A percentile compares a stretch with the other conserved stretches of the same genome.
phyloP scores from a whole-genome alignment of 2,797 vertebrate species.

The Acrossocheilus wenchowensis region DNA sequence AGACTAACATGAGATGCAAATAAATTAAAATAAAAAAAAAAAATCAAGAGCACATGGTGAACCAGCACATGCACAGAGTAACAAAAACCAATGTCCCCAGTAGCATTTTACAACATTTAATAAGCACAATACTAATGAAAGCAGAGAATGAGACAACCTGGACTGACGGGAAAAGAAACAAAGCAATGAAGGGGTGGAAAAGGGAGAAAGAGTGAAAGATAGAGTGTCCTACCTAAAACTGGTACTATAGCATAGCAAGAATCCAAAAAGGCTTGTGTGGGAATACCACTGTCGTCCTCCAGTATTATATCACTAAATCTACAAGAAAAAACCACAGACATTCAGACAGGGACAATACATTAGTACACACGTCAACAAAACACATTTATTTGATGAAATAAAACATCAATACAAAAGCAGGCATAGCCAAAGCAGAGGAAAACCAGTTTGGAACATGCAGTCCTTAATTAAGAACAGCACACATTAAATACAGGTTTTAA shows the following conservation, averaged over 20 bases:
- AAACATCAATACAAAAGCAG: slow-evolving; percentile 68
- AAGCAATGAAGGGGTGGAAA: slow-evolving; percentile 14
- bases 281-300: slow-evolving; percentile 93
- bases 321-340: slow-evolving; percentile 76
- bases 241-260: slow-evolving; percentile 99
- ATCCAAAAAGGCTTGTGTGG: slow-evolving; percentile 95
- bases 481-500: slow-evolving; percentile 22
- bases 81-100: not conserved
- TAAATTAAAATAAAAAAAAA: slow-evolving; percentile 5
- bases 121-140: slow-evolving; percentile 1
- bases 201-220: slow-evolving; percentile 25
- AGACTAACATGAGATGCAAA: slow-evolving; percentile 17
- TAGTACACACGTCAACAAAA: slow-evolving; percentile 64
- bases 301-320: slow-evolving; percentile 98
- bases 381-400: slow-evolving; percentile 75
- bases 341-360: slow-evolving; percentile 51
- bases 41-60: not conserved
- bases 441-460: slow-evolving; percentile 8
- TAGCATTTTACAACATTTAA: not conserved
- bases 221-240: slow-evolving; percentile 89
- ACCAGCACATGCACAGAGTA: not conserved
- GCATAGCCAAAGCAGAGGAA: slow-evolving; percentile 51
- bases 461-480: slow-evolving; percentile 25
- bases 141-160: not conserved
- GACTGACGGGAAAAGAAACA: slow-evolving; percentile 5